Conservation (phyloP, 2,113 vertebrate genomes). For the Oryzias celebensis region DNA sequence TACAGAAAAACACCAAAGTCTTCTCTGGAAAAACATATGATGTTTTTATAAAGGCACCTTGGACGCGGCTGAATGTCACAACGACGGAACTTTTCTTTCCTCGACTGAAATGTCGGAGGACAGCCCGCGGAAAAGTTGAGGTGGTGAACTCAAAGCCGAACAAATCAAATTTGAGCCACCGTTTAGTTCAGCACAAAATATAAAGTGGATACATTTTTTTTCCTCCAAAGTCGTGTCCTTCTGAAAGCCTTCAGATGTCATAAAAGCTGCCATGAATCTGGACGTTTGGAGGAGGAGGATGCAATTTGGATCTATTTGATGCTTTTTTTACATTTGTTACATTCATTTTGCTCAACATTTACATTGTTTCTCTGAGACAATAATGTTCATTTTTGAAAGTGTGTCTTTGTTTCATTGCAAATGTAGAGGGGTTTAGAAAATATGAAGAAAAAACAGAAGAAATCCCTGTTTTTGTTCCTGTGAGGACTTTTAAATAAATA, state of each 20-base stretch:
- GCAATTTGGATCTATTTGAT: too few relatives aligned
- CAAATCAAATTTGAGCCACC: constrained; percentile 5
- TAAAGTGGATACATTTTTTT: too few relatives aligned
- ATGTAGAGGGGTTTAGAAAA: too few relatives aligned
- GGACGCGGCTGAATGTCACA: constrained; percentile 3
- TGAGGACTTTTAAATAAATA: too few relatives aligned
- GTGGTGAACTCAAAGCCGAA: constrained; percentile 1
- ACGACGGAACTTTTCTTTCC: neutral
- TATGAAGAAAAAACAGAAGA: too few relatives aligned
- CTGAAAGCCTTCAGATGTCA: neutral
- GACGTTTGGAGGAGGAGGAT: too few relatives aligned
- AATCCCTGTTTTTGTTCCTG: too few relatives aligned
- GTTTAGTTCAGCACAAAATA: neutral
- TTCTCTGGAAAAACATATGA: neutral
- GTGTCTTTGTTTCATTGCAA: too few relatives aligned
- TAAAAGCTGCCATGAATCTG: neutral
- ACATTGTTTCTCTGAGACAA: too few relatives aligned
- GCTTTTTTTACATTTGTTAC: too few relatives aligned
- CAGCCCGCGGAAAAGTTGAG: constrained; percentile 4
- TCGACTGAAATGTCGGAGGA: constrained; percentile 6
- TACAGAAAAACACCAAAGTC: neutral
- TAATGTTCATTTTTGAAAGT: too few relatives aligned
- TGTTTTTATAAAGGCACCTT: constrained; percentile 3
- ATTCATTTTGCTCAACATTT: too few relatives aligned
- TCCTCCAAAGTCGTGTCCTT: neutral